Conservation (phyloP, 1,140 invertebrate genomes). For the Drosophila auraria region DNA sequence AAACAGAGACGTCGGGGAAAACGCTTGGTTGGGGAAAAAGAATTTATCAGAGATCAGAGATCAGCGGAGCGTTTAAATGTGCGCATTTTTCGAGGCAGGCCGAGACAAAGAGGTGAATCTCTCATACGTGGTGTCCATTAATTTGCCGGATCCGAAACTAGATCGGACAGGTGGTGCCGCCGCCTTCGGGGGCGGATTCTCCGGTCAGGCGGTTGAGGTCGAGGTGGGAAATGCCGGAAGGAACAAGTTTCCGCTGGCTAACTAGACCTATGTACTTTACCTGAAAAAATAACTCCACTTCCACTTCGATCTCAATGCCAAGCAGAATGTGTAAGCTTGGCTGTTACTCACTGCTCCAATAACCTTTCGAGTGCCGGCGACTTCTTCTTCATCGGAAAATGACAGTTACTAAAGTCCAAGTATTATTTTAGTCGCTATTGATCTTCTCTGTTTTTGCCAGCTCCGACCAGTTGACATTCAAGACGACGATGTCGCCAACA, state of each 20-base stretch:
- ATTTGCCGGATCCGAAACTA: slow-evolving; percentile 53
- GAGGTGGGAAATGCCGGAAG: slow-evolving; percentile 71
- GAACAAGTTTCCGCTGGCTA: slow-evolving; percentile 63
- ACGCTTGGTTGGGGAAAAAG: slow-evolving; percentile 16
- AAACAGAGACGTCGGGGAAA: slow-evolving; percentile 49
- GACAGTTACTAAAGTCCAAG: slow-evolving; percentile 72
- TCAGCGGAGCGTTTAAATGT: slow-evolving; percentile 78
- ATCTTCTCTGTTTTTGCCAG: slow-evolving; percentile 26
- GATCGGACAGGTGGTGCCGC: slow-evolving; percentile 38
- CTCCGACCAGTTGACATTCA: slow-evolving; percentile 72
- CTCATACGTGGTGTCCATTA: slow-evolving; percentile 75
- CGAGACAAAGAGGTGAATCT: slow-evolving; percentile 42
- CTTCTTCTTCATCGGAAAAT: slow-evolving; percentile 78
- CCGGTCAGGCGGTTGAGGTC: slow-evolving; percentile 61
- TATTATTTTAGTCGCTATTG: slow-evolving; percentile 43
- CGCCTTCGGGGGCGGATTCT: slow-evolving; percentile 56
- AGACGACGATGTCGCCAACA: slow-evolving; percentile 57
- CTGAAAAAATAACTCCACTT: slow-evolving; percentile 32
- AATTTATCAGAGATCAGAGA: slow-evolving; percentile 75
- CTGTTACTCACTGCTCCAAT: slow-evolving; percentile 63
- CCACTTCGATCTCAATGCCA: slow-evolving; percentile 49
- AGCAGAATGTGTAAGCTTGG: slow-evolving; percentile 26
- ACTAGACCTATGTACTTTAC: slow-evolving; percentile 27
- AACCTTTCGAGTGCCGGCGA: slow-evolving; percentile 62
- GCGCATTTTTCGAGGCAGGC: slow-evolving; percentile 54